phyloP scores from a whole-genome alignment of 2,888 invertebrate species.

The Adelphocoris suturalis region DNA sequence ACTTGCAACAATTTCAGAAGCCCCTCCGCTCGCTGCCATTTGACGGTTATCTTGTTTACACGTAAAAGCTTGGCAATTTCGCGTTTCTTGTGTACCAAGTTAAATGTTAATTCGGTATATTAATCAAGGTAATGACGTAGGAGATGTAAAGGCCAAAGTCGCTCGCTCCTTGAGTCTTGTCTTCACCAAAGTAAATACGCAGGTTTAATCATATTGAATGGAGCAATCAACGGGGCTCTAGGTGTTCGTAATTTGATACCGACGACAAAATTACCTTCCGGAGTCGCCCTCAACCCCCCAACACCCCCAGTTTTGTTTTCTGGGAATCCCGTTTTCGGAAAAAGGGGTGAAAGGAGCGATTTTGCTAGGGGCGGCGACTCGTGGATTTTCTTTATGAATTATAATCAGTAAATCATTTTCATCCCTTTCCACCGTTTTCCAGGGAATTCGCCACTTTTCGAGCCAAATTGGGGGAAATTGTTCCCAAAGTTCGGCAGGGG shows the following conservation, averaged over 20 bases:
- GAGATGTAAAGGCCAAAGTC: slow-evolving; percentile 37
- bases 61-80: slow-evolving; percentile 50
- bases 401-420: slow-evolving; percentile 58
- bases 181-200: slow-evolving; percentile 30
- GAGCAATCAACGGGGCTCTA: slow-evolving; percentile 60
- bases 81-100: slow-evolving; percentile 53
- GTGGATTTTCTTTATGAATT: slow-evolving; percentile 46
- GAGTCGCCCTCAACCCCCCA: no score
- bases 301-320: not conserved
- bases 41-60: slow-evolving; percentile 62
- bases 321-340: slow-evolving; percentile 17
- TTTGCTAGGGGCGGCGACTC: not conserved
- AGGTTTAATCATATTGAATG: slow-evolving; percentile 69
- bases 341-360: not conserved
- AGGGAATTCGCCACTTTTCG: not conserved
- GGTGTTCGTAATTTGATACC: slow-evolving; percentile 66
- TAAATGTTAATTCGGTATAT: slow-evolving; percentile 72
- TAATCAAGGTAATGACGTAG: slow-evolving; percentile 71
- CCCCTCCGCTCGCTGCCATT: slow-evolving; percentile 32
- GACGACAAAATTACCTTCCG: slow-evolving; percentile 63
- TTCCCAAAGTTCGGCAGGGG: not conserved
- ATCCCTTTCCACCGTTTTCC: not conserved
- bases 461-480: slow-evolving; percentile 25
- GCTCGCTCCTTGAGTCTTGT: not conserved
- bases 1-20: slow-evolving; percentile 65